Conservation (phyloP, 2,797 vertebrate species). For the Oryzias sinensis region DNA sequence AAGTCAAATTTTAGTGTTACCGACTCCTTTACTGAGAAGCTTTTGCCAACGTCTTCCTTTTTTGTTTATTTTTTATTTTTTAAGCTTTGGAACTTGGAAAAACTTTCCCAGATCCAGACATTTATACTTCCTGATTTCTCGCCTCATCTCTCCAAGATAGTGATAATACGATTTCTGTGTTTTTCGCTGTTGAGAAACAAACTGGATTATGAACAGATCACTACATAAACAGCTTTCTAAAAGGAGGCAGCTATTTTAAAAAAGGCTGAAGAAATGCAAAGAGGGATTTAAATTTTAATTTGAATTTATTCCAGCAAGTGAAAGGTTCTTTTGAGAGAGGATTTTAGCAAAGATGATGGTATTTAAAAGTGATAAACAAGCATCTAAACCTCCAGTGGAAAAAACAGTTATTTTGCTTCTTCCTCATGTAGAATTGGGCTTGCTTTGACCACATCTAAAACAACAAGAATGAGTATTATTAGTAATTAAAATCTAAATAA, state of each 20-base stretch:
- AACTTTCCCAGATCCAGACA: conserved; percentile 82
- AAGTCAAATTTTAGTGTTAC: conserved; percentile 76
- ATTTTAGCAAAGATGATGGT: conserved; percentile 88
- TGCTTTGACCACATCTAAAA: conserved; percentile 77
- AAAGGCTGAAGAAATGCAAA: conserved; percentile 89
- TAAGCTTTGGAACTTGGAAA: conserved; percentile 79
- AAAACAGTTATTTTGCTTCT: conserved; percentile 79
- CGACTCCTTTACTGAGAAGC: conserved; percentile 72
- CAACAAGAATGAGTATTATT: conserved; percentile 79
- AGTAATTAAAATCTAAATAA: conserved; percentile 81
- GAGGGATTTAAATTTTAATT: conserved; percentile 91
- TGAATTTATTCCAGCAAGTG: conserved; percentile 91
- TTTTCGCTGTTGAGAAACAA: conserved; percentile 89
- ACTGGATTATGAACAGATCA: conserved; percentile 90
- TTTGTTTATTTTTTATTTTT: not conserved
- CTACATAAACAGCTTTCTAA: conserved; percentile 91
- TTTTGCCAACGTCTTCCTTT: conserved; percentile 61
- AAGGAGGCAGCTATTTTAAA: conserved; percentile 90
- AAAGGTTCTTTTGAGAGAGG: conserved; percentile 90
- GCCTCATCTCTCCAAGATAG: conserved; percentile 87
- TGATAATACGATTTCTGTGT: conserved; percentile 89
- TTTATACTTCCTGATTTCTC: conserved; percentile 84
- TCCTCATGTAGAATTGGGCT: conserved; percentile 78
- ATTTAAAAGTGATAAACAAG: conserved; percentile 91
- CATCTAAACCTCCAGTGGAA: conserved; percentile 85